Conservation (phyloP, 2,113 vertebrate genomes). For the Melanerpes aurifrons region DNA sequence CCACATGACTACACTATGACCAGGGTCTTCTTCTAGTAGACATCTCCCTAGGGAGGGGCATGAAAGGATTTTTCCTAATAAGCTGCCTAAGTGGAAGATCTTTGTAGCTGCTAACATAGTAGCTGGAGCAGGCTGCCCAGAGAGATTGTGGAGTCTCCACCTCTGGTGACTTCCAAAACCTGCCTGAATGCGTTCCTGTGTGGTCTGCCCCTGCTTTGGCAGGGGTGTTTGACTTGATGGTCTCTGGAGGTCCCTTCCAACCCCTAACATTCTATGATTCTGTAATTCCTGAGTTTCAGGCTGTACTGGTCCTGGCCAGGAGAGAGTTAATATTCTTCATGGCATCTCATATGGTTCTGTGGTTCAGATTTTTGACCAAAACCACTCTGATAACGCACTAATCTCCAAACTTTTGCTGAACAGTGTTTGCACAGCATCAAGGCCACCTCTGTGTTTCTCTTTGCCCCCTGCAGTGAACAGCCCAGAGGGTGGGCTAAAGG, state of each 20-base stretch:
- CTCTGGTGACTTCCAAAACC: no score
- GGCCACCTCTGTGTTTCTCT: fast-evolving
- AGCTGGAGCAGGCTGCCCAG: no score
- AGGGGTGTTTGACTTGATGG: no score
- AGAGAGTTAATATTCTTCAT: neutral
- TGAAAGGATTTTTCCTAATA: neutral
- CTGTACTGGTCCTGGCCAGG: neutral
- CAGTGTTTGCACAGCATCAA: neutral
- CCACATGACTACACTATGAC: neutral
- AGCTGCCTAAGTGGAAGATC: neutral
- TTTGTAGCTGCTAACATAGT: neutral
- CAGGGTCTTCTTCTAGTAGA: neutral
- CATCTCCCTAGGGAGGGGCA: neutral
- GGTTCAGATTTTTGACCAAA: neutral
- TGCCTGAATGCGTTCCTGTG: no score
- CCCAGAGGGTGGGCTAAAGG: neutral
- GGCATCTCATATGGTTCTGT: neutral
- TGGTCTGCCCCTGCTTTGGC: no score
- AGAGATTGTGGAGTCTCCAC: no score
- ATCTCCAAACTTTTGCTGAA: neutral
- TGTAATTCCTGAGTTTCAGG: neutral
- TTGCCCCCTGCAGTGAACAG: neutral
- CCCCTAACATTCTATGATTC: no score
- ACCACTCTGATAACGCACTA: neutral
- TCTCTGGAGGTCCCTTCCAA: no score